Evolutionary conservation across 2,113 vertebrate genomes (phyloP), one percentile per base, ranked within the genome.

Genomic region (Gavialis gangeticus): DNA sequence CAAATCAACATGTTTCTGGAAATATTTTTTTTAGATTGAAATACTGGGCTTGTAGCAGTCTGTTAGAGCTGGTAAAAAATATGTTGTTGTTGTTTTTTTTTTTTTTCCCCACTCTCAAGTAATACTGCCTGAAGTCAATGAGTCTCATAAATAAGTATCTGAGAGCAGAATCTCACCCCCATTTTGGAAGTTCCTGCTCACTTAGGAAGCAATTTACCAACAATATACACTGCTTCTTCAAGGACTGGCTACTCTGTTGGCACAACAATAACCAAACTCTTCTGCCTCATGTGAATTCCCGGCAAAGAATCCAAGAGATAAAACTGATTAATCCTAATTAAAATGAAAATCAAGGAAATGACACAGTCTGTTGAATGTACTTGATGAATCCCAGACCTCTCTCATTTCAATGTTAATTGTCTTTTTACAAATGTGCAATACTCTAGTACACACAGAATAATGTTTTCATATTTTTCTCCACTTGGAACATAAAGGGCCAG

Each of bases 251-350:
- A 87, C 94, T 94, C 96, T 82, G 69, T 67, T 63, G 84, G 90
- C 92, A 94, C 62, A 91, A 90, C 6, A 12, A 93, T 94, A 94
- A 91, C 93, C 96, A 69, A 83, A 95, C 75, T 95, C 95, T 84
- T 89, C 87, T 92, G 92, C 79, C 95, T 90, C 34, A 0, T 90
- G 82, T 92, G 90, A 96, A 96, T 91, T 96, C 90, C 75, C 71
- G 55, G 55, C 84, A 75, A 95, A 95, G 82, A 85, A 87, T 92
- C 90, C 90, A 92, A 77, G 78, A 96, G 93, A 96, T 85, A 96
- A 96, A 96, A 91, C 82, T 92, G 94, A 97, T 97, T 96, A 96
- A 95, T 96, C 94, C 96, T 95, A 95, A 97, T 95, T 96, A 97
- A 96, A 96, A 94, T 64, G 24, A 97, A 94, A 96, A 96, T 94